Base-by-base conservation (phyloP, 2,113 vertebrate species). In the Camelus bactrianus region DNA sequence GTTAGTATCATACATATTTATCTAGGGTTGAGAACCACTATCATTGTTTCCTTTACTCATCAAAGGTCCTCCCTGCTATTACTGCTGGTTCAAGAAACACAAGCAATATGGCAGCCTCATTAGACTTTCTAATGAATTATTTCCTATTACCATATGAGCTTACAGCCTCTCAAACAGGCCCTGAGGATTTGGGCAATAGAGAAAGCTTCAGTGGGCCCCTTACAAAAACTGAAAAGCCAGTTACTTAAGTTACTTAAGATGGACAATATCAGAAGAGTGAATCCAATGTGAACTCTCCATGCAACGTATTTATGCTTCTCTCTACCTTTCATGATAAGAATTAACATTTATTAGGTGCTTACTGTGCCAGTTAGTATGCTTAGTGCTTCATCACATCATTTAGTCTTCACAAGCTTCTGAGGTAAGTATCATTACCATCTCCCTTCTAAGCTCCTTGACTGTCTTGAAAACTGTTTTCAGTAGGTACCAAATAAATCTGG, bases 111-210 rank as follows among this genome's bases (percentile, higher is more conserved):
- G n/a, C 26, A 79, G 42, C 79, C 64, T 84, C 69, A 83, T 84
- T 88, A 93, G 82, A 91, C 54, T 11, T 89, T 93, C 64, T 95
- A 60, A 89, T 91, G 48, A 94, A 89, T 91, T 85, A 64, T 85
- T 95, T 96, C 65, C 65, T 86, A n/a, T 84, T 69, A 89, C 35
- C 26, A 50, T 85, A 35, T 73, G 79, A 96, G 46, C 42, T 75
- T 64, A 89, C 14, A 56, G n/a, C 35, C 83, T 96, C 64, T 93
- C 75, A 95, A 91, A 91, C 16, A 93, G 77, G 58, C 46, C 35
- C 42, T 65, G 92, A 70, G 52, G 50, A 80, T 95, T 79, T 75
- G 77, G 52, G 35, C 46, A 79, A 85, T 50, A 87, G 22, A 87
- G 22, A 93, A 73, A 92, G 24, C 58, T 95, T 95, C 89, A 67